Evolutionary conservation across 2,888 invertebrate genomes (phyloP), one percentile per base, ranked within the genome.

Genomic region (Dynastes grantii): DNA sequence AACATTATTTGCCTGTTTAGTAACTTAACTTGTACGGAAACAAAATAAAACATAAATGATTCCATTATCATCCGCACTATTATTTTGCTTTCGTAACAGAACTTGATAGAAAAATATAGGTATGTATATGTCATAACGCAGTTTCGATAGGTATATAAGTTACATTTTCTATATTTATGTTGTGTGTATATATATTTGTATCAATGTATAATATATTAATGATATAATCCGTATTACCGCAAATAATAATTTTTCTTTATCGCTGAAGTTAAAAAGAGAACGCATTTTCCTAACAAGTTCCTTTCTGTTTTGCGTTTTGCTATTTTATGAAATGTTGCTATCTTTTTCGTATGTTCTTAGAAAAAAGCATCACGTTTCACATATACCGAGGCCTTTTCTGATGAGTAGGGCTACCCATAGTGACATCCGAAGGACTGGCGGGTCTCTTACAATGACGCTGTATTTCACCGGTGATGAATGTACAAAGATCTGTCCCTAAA

Each of bases 361-460:
- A 73, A 22, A 40, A 40, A 22, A 58, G 73, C 73, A 73, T 73
- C 73, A 58, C 73, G 51, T 70, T 84, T 91, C 92, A 94, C 92
- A 93, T 92, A 87, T 93, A 93, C 86, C 94, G 92, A 86, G 93
- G 92, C 86, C 94, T 92, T 89, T 95, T 95, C 87, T 92, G 91
- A 87, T 94, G 93, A 85, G 93, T 93, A 80, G 94, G 94, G 83
- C 94, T 94, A 87, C 94, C 95, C 94, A 94, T 95, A 86, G 92
- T 93, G 83, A 94, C 94, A 88, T 94, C 94, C 81, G 91, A 91
- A 80, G 93, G 92, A 84, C 93, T 92, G 78, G 93, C 92, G 61
- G 93, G 92, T 83, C 93, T 90, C 89, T 93, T 94, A 87, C 92
- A 92, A 87, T 94, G 93, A 79, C 94, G 92, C 80, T 93, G 93